A percentile compares a stretch with the other conserved stretches of the same genome.
Evolutionary conservation across 2,797 vertebrate species (phyloP).

Genomic region (Emys orbicularis): DNA sequence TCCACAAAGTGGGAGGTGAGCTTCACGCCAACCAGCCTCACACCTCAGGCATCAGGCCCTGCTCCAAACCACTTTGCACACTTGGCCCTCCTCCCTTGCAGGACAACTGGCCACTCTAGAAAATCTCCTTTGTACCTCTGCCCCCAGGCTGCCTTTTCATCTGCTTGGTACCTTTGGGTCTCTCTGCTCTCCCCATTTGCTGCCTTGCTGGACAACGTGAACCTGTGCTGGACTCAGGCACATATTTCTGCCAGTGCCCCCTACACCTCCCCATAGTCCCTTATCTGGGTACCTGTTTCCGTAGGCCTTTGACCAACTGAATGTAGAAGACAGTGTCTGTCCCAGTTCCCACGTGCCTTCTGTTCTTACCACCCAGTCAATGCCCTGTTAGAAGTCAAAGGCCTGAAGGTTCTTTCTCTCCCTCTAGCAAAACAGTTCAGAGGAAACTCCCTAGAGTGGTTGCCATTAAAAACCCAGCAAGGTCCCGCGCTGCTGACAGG

Average conservation of each 20-base stretch:
- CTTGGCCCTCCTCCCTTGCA: neutral
- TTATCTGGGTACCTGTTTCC: neutral
- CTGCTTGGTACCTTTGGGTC: neutral
- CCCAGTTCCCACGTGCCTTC: neutral
- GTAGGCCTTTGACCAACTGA: neutral
- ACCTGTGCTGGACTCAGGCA: neutral
- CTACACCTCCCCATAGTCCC: neutral
- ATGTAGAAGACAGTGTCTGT: neutral
- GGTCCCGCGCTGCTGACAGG: neutral
- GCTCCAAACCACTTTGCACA: neutral
- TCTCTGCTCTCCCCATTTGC: neutral
- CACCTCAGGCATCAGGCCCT: neutral
- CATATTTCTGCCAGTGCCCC: neutral
- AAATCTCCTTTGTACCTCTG: neutral
- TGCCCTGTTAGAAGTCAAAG: neutral
- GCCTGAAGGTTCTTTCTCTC: neutral
- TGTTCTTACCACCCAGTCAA: neutral
- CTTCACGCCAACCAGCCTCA: neutral
- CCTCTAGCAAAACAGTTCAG: neutral
- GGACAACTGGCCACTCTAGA: neutral
- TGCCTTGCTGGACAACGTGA: neutral
- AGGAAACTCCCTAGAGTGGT: neutral
- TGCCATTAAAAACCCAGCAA: neutral
- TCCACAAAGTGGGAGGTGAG: neutral
- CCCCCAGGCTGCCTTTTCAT: neutral